Evolutionary conservation across 2,797 vertebrate genomes (phyloP).

Genomic region (Vireo griseus): DNA sequence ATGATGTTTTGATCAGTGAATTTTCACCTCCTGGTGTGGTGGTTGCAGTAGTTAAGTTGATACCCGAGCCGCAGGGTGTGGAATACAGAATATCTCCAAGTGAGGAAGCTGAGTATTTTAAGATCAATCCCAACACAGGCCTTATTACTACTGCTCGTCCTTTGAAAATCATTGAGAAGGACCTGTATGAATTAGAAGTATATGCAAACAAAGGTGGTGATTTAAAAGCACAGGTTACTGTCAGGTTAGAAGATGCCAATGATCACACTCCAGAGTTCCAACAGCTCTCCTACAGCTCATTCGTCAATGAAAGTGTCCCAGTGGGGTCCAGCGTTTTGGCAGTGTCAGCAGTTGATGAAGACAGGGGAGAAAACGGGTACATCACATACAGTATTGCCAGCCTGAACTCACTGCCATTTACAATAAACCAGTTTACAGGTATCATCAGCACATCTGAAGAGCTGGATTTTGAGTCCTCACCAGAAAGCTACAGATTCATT

Average conservation of each 20-base stretch:
- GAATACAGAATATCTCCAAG: slow-evolving; percentile 86
- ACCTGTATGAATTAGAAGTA: slow-evolving; percentile 84
- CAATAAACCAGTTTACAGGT: slow-evolving; percentile 95
- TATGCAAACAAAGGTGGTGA: slow-evolving; percentile 78
- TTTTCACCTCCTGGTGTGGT: slow-evolving; percentile 90
- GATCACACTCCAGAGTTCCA: slow-evolving; percentile 91
- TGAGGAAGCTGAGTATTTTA: slow-evolving; percentile 84
- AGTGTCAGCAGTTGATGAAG: slow-evolving; percentile 87
- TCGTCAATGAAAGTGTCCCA: slow-evolving; percentile 89
- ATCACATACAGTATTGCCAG: slow-evolving; percentile 96
- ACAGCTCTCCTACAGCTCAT: slow-evolving; percentile 83
- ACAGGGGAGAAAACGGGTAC: slow-evolving; percentile 94
- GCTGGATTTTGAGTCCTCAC: slow-evolving; percentile 92
- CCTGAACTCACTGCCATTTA: slow-evolving; percentile 85
- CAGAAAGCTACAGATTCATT: slow-evolving; percentile 88
- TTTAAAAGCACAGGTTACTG: slow-evolving; percentile 79
- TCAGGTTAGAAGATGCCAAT: slow-evolving; percentile 88
- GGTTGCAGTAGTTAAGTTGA: slow-evolving; percentile 83
- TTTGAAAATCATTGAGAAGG: slow-evolving; percentile 81
- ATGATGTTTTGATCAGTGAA: slow-evolving; percentile 87
- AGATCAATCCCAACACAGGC: slow-evolving; percentile 86
- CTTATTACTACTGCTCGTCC: slow-evolving; percentile 85
- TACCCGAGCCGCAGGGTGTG: slow-evolving; percentile 81
- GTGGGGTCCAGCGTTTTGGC: slow-evolving; percentile 82
- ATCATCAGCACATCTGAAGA: slow-evolving; percentile 86